Evolutionary conservation across 2,113 vertebrate genomes (phyloP).

Genomic region (Hydrochoerus hydrochaeris): DNA sequence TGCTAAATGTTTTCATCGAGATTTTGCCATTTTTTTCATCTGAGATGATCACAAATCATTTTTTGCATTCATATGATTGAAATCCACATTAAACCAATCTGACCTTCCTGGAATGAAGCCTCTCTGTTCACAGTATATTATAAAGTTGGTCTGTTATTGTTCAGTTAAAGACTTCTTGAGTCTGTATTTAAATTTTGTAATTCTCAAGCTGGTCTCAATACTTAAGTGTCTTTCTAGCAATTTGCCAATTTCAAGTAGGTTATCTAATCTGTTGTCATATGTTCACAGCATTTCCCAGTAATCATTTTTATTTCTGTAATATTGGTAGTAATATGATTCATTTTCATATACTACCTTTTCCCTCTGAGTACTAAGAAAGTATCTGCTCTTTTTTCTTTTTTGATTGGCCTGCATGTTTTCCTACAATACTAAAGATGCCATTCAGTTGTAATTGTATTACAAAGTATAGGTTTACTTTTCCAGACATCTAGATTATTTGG

Average conservation of each 20-base stretch:
- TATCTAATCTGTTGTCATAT: constrained; percentile 32
- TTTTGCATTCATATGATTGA: neutral
- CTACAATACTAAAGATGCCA: neutral
- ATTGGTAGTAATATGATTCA: constrained; percentile 19
- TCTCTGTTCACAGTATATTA: neutral
- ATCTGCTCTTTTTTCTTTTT: neutral
- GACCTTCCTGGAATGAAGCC: constrained; percentile 3
- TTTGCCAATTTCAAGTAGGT: neutral
- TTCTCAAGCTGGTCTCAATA: neutral
- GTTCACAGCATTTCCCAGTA: neutral
- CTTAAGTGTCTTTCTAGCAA: neutral
- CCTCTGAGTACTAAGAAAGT: neutral
- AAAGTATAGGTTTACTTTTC: neutral
- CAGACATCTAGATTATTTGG: neutral
- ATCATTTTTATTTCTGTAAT: constrained; percentile 46
- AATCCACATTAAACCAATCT: constrained; percentile 16
- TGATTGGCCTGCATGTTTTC: neutral
- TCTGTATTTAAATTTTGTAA: constrained; percentile 10
- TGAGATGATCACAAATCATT: neutral
- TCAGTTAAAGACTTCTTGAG: neutral
- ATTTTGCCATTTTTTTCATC: neutral
- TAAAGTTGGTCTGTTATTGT: neutral
- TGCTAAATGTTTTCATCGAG: neutral
- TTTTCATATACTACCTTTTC: neutral
- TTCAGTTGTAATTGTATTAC: neutral